Evolutionary conservation across 2,888 invertebrate genomes (phyloP).

Genomic region (Lithophane socia): DNA sequence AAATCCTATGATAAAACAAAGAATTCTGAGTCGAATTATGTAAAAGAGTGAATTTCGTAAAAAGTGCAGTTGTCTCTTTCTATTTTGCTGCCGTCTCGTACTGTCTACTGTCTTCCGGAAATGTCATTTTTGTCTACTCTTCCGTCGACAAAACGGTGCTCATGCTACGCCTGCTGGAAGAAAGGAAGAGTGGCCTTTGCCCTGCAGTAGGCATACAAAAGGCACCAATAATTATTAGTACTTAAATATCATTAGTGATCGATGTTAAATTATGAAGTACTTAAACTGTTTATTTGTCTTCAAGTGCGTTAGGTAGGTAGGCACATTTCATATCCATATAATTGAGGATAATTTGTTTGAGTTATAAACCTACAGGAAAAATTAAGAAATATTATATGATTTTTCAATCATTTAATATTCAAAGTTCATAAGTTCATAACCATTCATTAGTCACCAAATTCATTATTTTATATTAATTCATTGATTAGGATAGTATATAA

Average conservation of each 20-base stretch:
- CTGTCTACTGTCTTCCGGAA: too few species aligned
- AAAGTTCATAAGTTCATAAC: neutral
- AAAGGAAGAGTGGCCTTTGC: too few species aligned
- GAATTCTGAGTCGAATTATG: too few species aligned
- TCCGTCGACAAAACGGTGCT: too few species aligned
- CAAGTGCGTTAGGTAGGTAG: neutral
- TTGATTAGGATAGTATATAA: neutral
- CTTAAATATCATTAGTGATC: neutral
- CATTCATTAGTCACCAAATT: neutral
- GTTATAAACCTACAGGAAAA: conserved; percentile 3
- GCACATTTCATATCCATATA: conserved; percentile 11
- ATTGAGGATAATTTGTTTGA: conserved; percentile 30
- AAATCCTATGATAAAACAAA: too few species aligned
- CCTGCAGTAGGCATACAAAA: neutral
- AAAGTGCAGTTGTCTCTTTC: too few species aligned
- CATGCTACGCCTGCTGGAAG: too few species aligned
- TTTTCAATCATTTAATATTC: neutral
- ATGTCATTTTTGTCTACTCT: too few species aligned
- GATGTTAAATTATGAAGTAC: neutral
- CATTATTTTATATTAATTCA: neutral
- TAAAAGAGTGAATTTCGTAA: too few species aligned
- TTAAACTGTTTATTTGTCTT: neutral
- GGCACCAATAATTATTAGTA: neutral
- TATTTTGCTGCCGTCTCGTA: too few species aligned
- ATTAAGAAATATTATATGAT: conserved; percentile 10